Base-by-base conservation (phyloP, 1,140 invertebrate genomes). In the Drosophila ercepeae region DNA sequence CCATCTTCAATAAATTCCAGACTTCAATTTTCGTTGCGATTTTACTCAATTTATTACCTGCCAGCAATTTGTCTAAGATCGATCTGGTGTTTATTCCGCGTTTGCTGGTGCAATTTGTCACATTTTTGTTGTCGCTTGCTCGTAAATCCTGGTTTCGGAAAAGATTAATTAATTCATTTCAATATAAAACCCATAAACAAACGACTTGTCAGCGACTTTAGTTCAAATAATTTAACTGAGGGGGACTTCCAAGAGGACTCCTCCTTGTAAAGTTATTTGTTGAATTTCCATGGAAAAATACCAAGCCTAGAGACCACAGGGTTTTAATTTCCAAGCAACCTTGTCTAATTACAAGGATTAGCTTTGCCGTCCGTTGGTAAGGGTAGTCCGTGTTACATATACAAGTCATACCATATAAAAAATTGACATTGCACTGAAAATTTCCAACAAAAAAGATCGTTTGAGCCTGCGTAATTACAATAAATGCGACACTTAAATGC, bases 401-500 rank as follows among this genome's bases (percentile, higher is more conserved):
- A 49, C 51, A 63, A 34, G 19, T 45, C 50, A 39, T 45, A 16
- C 44, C 61, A 58, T 63, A 81, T 73, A 59, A 68, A 81, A 82
- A 77, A 82, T 68, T n/a, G n/a, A n/a, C 29, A 73, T 76, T 77
- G 53, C 54, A 68, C 67, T 63, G 19, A 29, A 19, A 50, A 14
- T 32, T 0, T n/a, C 8, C 29, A 13, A 48, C 14, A 16, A 25
- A 65, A 63, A 63, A 54, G 16, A 29, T 16, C 13, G 16, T 16
- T 13, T 13, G 45, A 21, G 49, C 7, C 39, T 60, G 63, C 88
- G 82, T 76, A 84, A 84, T 84, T 84, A 84, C 81, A 88, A 79
- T 86, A 88, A 84, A 84, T 84, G 81, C 81, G 82, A 84, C 76
- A 86, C 86, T 84, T 88, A 84, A 84, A 78, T 84, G 81, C 63